Evolutionary conservation across 2,888 invertebrate species (phyloP).

Genomic region (Aspidiotus destructor): DNA sequence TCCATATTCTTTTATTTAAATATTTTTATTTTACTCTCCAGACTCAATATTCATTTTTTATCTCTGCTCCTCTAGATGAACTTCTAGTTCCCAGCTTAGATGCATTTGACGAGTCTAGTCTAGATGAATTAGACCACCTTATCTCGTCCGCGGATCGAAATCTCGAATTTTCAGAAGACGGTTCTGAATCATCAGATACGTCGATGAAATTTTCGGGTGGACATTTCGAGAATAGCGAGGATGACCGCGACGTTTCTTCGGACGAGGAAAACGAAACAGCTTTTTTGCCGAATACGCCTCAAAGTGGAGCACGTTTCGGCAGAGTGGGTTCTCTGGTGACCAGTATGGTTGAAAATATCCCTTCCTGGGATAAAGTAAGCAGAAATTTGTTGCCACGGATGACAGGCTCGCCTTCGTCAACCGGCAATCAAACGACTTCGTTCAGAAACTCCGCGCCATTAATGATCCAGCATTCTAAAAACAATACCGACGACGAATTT

Average conservation of each 20-base stretch:
- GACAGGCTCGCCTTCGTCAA: constrained; percentile 5
- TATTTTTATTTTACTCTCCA: too few relatives aligned
- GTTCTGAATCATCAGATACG: constrained; percentile 18
- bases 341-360: constrained; percentile 7
- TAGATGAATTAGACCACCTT: constrained; percentile 11
- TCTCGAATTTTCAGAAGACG: constrained; percentile 20
- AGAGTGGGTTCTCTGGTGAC: constrained; percentile 1
- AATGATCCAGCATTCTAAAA: neutral
- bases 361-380: constrained; percentile 6
- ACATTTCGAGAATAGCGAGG: constrained; percentile 19
- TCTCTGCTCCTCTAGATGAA: too few relatives aligned
- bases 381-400: constrained; percentile 6
- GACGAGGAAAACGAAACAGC: constrained; percentile 18
- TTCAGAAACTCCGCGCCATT: neutral
- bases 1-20: neutral
- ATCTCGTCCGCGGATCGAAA: neutral
- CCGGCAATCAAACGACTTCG: neutral
- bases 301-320: neutral
- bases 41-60: too few relatives aligned
- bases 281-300: constrained; percentile 18
- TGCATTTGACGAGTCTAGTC: constrained; percentile 11
- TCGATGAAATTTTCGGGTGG: constrained; percentile 24
- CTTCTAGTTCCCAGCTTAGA: constrained; percentile 9
- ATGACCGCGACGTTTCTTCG: constrained; percentile 15
- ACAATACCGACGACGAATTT: constrained; percentile 28